These are phyloP conservation scores for Pipistrellus kuhlii DNA, from an alignment of 2,797 vertebrate genomes.

Conservation along the genomic window DNA sequence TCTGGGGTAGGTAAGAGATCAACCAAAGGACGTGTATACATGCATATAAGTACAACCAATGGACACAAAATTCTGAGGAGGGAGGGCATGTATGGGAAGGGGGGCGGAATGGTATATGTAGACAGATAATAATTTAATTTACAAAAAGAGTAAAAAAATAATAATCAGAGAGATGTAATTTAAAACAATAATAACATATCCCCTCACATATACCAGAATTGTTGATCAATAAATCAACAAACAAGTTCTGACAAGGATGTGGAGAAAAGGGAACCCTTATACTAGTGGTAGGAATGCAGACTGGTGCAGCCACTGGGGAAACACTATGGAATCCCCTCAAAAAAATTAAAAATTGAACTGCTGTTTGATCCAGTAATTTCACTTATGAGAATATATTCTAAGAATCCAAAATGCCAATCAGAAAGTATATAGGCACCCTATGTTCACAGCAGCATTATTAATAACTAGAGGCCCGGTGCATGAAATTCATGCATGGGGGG, in stretches of 20 bases:
- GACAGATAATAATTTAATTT: no score
- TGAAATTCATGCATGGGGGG: no score
- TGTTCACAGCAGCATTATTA: not conserved
- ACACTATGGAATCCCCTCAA: not conserved
- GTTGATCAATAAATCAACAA: not conserved
- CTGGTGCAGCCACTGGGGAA: not conserved
- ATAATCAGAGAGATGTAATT: not conserved
- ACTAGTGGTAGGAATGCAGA: not conserved
- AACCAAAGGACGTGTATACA: no score
- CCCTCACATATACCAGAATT: not conserved
- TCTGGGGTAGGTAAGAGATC: no score
- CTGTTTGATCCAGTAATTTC: not conserved
- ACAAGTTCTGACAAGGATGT: not conserved
- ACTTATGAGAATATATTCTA: not conserved
- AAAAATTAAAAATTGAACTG: not conserved
- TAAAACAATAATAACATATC: not conserved
- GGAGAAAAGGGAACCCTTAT: not conserved
- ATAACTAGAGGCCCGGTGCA: no score
- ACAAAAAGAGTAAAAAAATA: not conserved
- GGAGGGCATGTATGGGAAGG: no score
- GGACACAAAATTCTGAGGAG: no score
- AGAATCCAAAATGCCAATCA: not conserved
- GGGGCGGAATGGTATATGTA: no score
- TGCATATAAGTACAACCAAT: no score
- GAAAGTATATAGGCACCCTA: not conserved